Percentiles rank a stretch among this genome's conserved stretches.
These are phyloP conservation scores for Belgica antarctica DNA, from an alignment of 2,888 invertebrate species.

Conservation along the genomic window DNA sequence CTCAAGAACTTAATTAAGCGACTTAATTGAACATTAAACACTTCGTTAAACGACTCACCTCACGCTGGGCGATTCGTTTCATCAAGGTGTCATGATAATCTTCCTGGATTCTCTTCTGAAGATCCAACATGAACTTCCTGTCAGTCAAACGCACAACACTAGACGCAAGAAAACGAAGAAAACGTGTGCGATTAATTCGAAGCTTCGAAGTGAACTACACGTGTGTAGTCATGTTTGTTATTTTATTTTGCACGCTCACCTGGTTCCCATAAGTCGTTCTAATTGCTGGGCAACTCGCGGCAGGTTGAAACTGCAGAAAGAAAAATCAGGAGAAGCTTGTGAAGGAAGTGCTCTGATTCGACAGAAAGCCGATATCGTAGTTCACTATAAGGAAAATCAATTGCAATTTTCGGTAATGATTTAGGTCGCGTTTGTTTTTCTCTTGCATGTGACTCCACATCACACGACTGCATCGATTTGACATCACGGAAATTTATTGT, in stretches of 20 bases:
- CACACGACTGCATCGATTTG: background rate
- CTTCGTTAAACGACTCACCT: conserved; percentile 55
- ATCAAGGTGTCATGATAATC: conserved; percentile 61
- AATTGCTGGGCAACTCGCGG: conserved; percentile 54
- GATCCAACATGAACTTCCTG: conserved; percentile 62
- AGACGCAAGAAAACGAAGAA: no score
- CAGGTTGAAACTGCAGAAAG: conserved; percentile 52
- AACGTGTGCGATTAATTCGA: no score
- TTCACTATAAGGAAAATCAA: background rate
- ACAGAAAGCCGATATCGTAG: background rate
- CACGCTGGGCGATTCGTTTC: conserved; percentile 59
- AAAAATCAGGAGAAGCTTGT: background rate
- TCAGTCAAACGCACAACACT: conserved; percentile 65
- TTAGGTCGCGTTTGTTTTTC: no score
- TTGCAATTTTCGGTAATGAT: background rate
- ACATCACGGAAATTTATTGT: background rate
- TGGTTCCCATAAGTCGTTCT: conserved; percentile 54
- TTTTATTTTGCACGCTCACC: conserved; percentile 22
- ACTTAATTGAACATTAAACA: conserved; percentile 7
- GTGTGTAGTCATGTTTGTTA: background rate
- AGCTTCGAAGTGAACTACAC: no score
- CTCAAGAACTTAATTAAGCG: background rate
- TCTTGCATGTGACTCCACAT: background rate
- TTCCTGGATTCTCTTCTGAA: conserved; percentile 60
- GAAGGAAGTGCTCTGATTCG: background rate